phyloP scores from a whole-genome alignment of 2,888 invertebrate species.

The Lasius fuliginosus region DNA sequence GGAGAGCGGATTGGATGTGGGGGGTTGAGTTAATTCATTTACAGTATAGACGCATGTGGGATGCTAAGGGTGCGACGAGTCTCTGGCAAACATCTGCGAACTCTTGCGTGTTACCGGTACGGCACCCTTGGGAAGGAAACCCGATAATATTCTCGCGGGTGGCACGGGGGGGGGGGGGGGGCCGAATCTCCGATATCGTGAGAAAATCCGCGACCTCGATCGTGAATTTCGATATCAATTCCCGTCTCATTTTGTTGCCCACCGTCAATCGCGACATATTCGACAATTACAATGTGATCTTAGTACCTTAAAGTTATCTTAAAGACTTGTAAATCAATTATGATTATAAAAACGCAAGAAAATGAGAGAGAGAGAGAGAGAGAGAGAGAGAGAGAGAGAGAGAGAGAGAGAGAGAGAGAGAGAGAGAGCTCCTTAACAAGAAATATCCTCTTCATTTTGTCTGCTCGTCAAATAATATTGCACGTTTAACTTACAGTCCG shows the following conservation, averaged over 20 bases:
- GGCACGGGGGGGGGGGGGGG: conserved; percentile 25
- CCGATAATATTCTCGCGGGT: conserved; percentile 68
- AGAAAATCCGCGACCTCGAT: conserved; percentile 57
- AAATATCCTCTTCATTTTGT: neutral
- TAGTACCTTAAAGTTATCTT: neutral
- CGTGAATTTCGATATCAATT: conserved; percentile 41
- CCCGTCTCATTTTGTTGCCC: neutral
- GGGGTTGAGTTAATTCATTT: conserved; percentile 78
- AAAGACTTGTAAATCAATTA: neutral
- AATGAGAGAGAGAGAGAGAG: neutral
- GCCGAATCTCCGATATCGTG: conserved; percentile 61
- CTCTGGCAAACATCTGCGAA: conserved; percentile 80
- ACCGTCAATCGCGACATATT: conserved; percentile 2
- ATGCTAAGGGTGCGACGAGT: conserved; percentile 62
- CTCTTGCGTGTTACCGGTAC: conserved; percentile 68
- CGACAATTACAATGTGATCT: neutral
- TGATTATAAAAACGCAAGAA: neutral
- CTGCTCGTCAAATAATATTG: neutral
- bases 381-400: neutral
- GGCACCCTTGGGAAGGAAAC: conserved; percentile 66
- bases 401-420: no score
- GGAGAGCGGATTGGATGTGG: conserved; percentile 27
- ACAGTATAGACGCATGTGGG: conserved; percentile 67
- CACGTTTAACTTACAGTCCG: neutral
- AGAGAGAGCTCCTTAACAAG: neutral